Evolutionary conservation across 1,140 invertebrate genomes (phyloP).

Genomic region (Polyergus mexicanus): DNA sequence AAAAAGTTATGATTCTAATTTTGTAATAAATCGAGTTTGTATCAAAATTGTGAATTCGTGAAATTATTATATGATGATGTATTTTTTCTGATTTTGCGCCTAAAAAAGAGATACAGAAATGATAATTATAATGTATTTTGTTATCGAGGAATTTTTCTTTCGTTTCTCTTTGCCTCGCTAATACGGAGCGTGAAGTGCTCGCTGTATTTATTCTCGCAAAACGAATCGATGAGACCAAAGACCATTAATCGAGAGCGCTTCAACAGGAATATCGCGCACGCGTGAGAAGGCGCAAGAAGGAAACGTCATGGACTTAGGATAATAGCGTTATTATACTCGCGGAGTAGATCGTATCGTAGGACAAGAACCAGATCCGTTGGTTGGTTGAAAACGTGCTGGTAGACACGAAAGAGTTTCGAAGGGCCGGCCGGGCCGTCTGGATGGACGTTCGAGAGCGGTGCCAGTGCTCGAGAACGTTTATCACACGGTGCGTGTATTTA

Average conservation of each 20-base stretch:
- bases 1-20: background rate
- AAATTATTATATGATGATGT: background rate
- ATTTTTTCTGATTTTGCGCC: no score
- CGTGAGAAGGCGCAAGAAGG: conserved; percentile 63
- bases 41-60: background rate
- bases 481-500: conserved; percentile 51
- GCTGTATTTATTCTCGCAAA: conserved; percentile 63
- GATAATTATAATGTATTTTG: conserved; percentile 14
- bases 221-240: conserved; percentile 31
- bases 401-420: conserved; percentile 33
- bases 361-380: conserved; percentile 69
- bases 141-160: conserved; percentile 27
- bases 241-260: conserved; percentile 66
- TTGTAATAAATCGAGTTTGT: background rate
- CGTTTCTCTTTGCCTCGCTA: background rate
- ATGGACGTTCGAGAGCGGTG: conserved; percentile 21
- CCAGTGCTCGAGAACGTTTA: conserved; percentile 58
- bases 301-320: conserved; percentile 64
- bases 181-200: conserved; percentile 37
- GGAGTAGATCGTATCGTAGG: conserved; percentile 73
- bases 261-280: conserved; percentile 37
- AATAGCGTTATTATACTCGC: conserved; percentile 75
- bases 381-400: conserved; percentile 32
- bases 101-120: no score
- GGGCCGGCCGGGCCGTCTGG: conserved; percentile 4